Percentiles rank a stretch among this genome's conserved stretches.
These are phyloP conservation scores for Catalaphyllia jardinei DNA, from an alignment of 64 coral and sea anemone genomes.

Conservation along the genomic window DNA sequence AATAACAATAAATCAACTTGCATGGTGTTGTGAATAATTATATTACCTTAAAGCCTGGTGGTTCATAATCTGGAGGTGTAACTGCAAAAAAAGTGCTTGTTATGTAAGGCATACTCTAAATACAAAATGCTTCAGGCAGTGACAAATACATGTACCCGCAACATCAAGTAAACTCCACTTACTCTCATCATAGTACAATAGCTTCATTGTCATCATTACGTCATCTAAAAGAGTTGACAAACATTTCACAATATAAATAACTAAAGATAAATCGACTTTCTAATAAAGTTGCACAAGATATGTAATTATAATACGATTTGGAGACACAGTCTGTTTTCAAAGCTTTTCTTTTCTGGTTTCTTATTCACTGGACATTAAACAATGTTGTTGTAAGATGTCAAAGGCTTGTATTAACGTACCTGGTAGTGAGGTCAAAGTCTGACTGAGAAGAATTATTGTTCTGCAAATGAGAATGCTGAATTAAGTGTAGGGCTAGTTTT, in stretches of 20 bases:
- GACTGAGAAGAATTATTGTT: constrained; percentile 94
- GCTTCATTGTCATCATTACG: constrained; percentile 99
- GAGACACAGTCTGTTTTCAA: too few species aligned
- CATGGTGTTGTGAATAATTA: not conserved
- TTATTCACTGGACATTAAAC: too few species aligned
- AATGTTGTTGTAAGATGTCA: too few species aligned
- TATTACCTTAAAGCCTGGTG: constrained; percentile 93
- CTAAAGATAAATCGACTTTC: not conserved
- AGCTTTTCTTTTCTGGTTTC: too few species aligned
- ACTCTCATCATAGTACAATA: constrained; percentile 97
- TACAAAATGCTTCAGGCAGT: not conserved
- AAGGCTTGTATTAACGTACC: constrained; percentile 40
- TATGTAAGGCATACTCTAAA: not conserved
- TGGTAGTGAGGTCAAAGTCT: constrained; percentile 95
- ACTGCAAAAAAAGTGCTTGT: constrained; percentile 44
- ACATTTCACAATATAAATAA: not conserved
- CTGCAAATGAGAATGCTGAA: constrained; percentile 22
- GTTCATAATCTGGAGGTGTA: constrained; percentile 88
- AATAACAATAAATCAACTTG: not conserved
- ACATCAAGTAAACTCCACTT: not conserved
- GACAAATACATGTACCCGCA: not conserved
- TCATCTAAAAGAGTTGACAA: constrained; percentile 68
- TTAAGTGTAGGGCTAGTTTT: too few species aligned
- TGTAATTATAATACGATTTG: too few species aligned
- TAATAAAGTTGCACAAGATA: too few species aligned